A percentile compares a stretch with the other conserved stretches of the same genome.
Evolutionary conservation across 2,113 vertebrate genomes (phyloP).

Genomic region (Tetraodon nigroviridis): DNA sequence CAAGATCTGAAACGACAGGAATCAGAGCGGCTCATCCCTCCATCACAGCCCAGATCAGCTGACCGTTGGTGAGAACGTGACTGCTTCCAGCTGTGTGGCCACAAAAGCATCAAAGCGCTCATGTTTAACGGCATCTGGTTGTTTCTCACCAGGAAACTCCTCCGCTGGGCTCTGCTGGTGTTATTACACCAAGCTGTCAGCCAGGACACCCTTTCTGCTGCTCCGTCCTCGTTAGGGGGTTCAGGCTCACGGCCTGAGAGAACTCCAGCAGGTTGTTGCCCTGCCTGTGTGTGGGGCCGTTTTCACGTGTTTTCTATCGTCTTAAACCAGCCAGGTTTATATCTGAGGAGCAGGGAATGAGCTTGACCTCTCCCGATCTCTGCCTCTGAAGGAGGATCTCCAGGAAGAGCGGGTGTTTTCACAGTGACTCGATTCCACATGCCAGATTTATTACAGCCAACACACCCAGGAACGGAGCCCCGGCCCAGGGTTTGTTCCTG

Average conservation of each 20-base stretch:
- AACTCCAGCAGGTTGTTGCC: too few species aligned
- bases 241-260: too few species aligned
- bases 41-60: not conserved
- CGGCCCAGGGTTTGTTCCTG: constrained; percentile 24
- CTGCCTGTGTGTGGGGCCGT: too few species aligned
- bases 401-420: not conserved
- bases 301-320: not conserved
- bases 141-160: too few species aligned
- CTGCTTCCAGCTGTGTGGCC: too few species aligned
- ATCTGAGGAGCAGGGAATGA: constrained; percentile 1
- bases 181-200: too few species aligned
- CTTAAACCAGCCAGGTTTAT: not conserved
- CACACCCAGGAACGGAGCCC: constrained; percentile 49
- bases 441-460: constrained; percentile 29
- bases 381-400: not conserved
- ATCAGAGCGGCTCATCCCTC: not conserved
- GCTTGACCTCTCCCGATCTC: constrained; percentile 5
- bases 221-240: not conserved
- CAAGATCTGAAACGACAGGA: constrained; percentile 76
- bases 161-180: too few species aligned
- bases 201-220: not conserved
- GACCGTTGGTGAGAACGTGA: not conserved
- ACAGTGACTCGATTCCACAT: constrained; percentile 26
- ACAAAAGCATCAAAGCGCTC: too few species aligned
- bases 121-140: too few species aligned